These are phyloP conservation scores for Plectrocnemia conspersa DNA, from an alignment of 1,140 invertebrate species.

Conservation along the genomic window DNA sequence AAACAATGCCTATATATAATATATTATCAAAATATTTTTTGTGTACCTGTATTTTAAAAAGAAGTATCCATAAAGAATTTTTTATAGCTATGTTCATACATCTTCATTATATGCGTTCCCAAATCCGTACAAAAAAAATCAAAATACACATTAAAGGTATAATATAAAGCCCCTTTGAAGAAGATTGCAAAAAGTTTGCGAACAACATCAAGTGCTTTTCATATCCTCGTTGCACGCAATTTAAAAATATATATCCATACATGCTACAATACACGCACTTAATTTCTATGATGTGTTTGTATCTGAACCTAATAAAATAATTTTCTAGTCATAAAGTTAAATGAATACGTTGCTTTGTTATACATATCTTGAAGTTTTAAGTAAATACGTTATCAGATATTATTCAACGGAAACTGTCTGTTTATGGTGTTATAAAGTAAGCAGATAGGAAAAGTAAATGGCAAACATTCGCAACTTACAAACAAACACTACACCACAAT, in stretches of 20 bases:
- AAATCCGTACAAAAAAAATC: slow-evolving; percentile 7
- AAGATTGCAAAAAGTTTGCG: slow-evolving; percentile 2
- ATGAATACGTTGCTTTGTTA: background rate
- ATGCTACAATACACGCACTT: background rate
- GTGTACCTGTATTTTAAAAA: slow-evolving; percentile 1
- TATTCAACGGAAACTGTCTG: slow-evolving; percentile 17
- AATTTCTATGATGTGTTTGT: background rate
- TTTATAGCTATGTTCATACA: slow-evolving; percentile 9
- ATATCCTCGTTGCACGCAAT: background rate
- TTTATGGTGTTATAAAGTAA: slow-evolving; percentile 18
- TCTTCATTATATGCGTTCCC: slow-evolving; percentile 2
- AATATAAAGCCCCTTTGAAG: slow-evolving; percentile 4
- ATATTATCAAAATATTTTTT: slow-evolving; percentile 2
- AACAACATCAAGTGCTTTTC: slow-evolving; percentile 7
- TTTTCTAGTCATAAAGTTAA: background rate
- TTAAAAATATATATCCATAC: background rate
- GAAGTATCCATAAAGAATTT: slow-evolving; percentile 2
- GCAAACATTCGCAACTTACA: slow-evolving; percentile 19
- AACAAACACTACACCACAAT: background rate
- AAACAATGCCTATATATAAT: too few species aligned
- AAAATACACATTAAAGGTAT: slow-evolving; percentile 7
- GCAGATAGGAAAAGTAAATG: slow-evolving; percentile 21
- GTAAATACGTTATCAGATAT: background rate
- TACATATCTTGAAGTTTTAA: background rate
- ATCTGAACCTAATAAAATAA: background rate